phyloP scores from a whole-genome alignment of 2,797 vertebrate genomes.

The Lateolabrax maculatus region DNA sequence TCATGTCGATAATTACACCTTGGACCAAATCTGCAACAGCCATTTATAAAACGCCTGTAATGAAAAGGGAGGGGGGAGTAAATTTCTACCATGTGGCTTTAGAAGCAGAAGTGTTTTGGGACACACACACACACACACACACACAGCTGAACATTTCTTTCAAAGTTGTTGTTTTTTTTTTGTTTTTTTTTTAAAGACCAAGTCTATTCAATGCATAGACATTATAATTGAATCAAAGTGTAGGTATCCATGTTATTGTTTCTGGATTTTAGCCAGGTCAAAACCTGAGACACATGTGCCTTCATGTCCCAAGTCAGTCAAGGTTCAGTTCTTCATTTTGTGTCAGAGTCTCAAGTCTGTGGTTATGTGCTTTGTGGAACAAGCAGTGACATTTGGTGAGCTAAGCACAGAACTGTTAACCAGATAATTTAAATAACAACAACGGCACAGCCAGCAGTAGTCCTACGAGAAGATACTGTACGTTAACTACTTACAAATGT shows the following conservation, averaged over 20 bases:
- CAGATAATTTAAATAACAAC: background rate
- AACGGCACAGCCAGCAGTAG: background rate
- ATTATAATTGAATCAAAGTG: background rate
- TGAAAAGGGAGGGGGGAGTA: background rate
- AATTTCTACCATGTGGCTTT: background rate
- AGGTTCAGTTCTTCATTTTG: background rate
- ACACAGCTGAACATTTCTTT: too few relatives aligned
- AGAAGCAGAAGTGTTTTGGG: background rate
- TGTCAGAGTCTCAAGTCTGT: too few relatives aligned
- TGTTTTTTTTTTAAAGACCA: background rate
- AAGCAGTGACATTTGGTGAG: too few relatives aligned
- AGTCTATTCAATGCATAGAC: background rate
- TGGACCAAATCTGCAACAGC: slow-evolving; percentile 82
- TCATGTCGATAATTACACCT: slow-evolving; percentile 85
- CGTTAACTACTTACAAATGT: background rate
- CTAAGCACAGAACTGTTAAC: background rate
- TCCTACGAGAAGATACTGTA: too few relatives aligned
- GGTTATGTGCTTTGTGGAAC: background rate
- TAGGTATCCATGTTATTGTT: too few relatives aligned
- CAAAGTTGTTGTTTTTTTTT: background rate
- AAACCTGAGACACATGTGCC: background rate
- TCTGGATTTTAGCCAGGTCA: background rate
- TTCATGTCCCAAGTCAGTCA: background rate
- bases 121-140: too few relatives aligned
- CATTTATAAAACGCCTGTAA: slow-evolving; percentile 85